Percentiles rank a stretch among this genome's conserved stretches.
phyloP scores from a whole-genome alignment of 2,113 vertebrate genomes.

The Corvus cornix region DNA sequence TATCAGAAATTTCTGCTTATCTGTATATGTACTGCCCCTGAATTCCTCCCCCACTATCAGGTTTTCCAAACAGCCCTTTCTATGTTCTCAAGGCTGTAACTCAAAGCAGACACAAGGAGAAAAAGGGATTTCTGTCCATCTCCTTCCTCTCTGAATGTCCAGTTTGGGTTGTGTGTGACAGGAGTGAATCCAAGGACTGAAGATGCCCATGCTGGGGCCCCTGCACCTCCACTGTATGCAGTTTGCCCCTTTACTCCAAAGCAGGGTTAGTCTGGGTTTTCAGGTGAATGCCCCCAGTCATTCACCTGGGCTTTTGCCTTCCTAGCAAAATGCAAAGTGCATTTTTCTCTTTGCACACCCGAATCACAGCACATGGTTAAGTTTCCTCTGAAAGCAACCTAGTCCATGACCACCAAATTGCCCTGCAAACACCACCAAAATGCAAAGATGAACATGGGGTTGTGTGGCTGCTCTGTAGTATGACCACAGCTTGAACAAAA shows the following conservation, averaged over 20 bases:
- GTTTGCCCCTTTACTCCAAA: background rate
- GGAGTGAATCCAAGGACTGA: background rate
- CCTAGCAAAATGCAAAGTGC: background rate
- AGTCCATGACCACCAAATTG: background rate
- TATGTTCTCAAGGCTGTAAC: background rate
- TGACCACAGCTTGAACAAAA: accelerated
- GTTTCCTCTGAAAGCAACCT: background rate
- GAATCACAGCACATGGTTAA: background rate
- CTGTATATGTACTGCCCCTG: background rate
- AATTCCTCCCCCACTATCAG: background rate
- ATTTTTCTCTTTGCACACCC: background rate
- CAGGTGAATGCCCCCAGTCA: background rate
- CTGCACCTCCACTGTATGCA: background rate
- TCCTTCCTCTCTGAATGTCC: background rate
- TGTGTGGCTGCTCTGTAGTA: background rate
- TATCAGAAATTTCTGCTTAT: background rate
- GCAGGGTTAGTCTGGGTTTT: background rate
- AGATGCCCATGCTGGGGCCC: background rate
- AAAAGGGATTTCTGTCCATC: background rate
- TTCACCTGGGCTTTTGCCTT: background rate
- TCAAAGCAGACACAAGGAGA: background rate
- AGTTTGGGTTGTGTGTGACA: background rate
- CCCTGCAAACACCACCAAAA: background rate
- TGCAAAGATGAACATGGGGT: accelerated
- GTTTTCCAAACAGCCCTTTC: background rate